Percentiles rank a stretch among this genome's conserved stretches.
These are phyloP conservation scores for Tympanoctomys barrerae DNA, from an alignment of 2,797 vertebrate genomes.

Conservation along the genomic window DNA sequence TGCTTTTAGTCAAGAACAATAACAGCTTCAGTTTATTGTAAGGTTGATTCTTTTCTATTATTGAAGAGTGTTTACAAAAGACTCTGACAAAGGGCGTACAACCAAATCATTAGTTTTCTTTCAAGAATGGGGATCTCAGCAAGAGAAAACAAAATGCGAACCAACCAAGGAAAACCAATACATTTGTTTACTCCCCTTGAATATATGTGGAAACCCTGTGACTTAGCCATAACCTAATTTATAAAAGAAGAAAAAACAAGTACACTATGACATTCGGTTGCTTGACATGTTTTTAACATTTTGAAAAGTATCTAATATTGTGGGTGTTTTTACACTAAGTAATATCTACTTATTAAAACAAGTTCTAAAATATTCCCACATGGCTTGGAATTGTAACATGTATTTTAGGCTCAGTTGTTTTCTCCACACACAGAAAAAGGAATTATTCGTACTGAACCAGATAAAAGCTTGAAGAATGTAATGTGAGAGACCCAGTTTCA, in stretches of 20 bases:
- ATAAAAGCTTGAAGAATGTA: neutral
- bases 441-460: neutral
- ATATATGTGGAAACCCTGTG: conserved; percentile 5
- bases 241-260: conserved; percentile 46
- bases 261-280: neutral
- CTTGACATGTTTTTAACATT: conserved; percentile 18
- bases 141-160: conserved; percentile 65
- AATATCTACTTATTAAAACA: neutral
- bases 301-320: conserved; percentile 20
- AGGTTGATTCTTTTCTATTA: conserved; percentile 73
- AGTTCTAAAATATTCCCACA: neutral
- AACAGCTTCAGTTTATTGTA: conserved; percentile 73
- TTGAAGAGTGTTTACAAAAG: conserved; percentile 68
- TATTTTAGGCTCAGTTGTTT: neutral
- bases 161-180: conserved; percentile 52
- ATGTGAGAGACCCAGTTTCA: neutral
- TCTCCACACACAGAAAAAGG: neutral
- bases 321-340: neutral
- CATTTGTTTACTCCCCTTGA: conserved; percentile 57
- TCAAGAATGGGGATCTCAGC: conserved; percentile 47
- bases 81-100: conserved; percentile 65
- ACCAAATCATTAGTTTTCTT: conserved; percentile 67
- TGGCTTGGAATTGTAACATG: neutral
- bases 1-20: conserved; percentile 71
- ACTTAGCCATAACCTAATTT: conserved; percentile 7